Base-by-base conservation (phyloP, 2,797 vertebrate species). In the Liasis olivaceus region DNA sequence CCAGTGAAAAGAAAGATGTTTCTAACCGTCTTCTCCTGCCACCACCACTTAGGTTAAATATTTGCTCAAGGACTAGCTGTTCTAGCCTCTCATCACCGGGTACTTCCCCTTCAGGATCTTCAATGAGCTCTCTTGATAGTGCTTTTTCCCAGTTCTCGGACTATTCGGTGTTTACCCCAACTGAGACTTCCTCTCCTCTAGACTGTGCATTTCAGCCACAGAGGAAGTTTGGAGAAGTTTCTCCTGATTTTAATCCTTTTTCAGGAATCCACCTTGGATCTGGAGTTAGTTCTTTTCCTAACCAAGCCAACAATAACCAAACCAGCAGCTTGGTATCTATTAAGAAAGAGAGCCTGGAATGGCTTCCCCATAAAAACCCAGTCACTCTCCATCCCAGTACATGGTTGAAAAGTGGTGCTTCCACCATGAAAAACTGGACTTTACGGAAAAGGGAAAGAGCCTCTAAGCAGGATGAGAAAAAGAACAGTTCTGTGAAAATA, bases 121-220 rank as follows among this genome's bases (percentile, higher is more conserved):
- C 99, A 0, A 97, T 99, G 95, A 99, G 99, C 96, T 99, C 99
- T 31, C 96, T 99, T 94, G 99, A 99, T 97, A 99, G 98, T 51
- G 98, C 98, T 97, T 99, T 99, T 95, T 99, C 98, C 15, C 98
- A 99, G 96, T 98, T 99, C 97, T 99, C 99, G 8, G 99, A 99
- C 95, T 98, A 98, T n/a, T 96, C 97, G 1, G 96, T 98, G 66
- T 98, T 98, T 94, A 96, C 97, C 51, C 96, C 98, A 85, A 98
- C 96, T 0, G 98, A 98, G 85, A 96, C 95, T 5, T 97, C 97
- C 89, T 98, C 96, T 93, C 97, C 97, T 60, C 94, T 98, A 0
- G 95, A 98, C 31, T 97, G 97, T 94, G 94, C 95, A 96, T 97
- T 97, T 90, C 97, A 97, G 88, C 69, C 85, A 0, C 96, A 96